Percentiles rank a stretch among this genome's conserved stretches.
phyloP scores from a whole-genome alignment of 2,113 vertebrate genomes.

The Glareola pratincola region DNA sequence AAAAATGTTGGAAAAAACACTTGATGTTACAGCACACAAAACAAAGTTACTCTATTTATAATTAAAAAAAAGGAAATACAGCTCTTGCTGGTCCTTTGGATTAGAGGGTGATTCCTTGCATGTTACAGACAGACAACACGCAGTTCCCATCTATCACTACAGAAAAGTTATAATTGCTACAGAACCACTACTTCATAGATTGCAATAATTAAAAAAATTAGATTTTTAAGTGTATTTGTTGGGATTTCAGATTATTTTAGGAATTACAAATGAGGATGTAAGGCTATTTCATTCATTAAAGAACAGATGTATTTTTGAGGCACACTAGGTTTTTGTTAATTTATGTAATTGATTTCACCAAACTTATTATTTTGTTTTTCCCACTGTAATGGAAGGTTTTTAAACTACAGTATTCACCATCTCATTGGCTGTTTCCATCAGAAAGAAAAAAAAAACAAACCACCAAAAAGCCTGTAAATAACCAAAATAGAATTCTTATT shows the following conservation, averaged over 20 bases:
- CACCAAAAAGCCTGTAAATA: background rate
- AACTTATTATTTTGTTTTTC: background rate
- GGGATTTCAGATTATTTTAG: background rate
- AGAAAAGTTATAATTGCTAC: background rate
- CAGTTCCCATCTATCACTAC: background rate
- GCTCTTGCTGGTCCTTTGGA: background rate
- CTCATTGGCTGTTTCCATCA: background rate
- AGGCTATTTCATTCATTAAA: background rate
- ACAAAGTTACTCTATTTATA: background rate
- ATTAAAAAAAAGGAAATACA: background rate
- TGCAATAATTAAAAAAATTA: background rate
- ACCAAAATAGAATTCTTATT: background rate
- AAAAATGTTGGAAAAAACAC: background rate
- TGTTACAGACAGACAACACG: background rate
- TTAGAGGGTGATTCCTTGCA: background rate
- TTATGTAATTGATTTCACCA: background rate
- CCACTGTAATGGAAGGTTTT: background rate
- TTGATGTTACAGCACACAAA: background rate
- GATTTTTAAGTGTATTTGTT: background rate
- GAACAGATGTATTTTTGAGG: background rate
- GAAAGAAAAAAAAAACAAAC: background rate
- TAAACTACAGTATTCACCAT: background rate
- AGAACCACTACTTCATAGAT: background rate
- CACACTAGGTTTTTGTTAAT: background rate
- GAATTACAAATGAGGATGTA: background rate